A percentile compares a stretch with the other conserved stretches of the same genome.
phyloP scores from a whole-genome alignment of 2,888 invertebrate species.

The Cetonia aurata region DNA sequence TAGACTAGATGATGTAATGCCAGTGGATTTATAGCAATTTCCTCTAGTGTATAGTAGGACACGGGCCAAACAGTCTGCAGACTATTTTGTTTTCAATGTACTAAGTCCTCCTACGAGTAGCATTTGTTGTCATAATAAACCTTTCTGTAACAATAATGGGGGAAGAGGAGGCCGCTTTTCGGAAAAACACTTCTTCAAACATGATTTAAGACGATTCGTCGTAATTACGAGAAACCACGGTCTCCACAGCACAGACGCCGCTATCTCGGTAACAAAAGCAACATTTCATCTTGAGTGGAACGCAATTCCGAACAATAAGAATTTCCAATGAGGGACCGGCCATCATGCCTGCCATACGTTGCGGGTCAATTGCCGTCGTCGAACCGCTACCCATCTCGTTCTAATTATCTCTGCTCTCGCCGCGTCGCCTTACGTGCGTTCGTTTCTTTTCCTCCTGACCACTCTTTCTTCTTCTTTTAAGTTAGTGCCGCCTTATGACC shows the following conservation, averaged over 20 bases:
- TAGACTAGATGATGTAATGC: no score
- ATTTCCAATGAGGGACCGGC: slow-evolving; percentile 48
- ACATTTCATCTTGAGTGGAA: slow-evolving; percentile 41
- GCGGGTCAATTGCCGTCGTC: slow-evolving; percentile 46
- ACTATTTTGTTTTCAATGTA: no score
- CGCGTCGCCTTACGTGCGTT: slow-evolving; percentile 8
- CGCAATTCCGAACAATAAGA: slow-evolving; percentile 46
- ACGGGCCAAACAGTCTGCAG: no score
- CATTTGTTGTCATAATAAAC: no score
- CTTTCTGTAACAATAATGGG: no score
- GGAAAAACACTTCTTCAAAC: slow-evolving; percentile 4
- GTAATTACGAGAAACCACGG: slow-evolving; percentile 25
- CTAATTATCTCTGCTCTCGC: slow-evolving; percentile 31
- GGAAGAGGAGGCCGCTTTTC: background rate
- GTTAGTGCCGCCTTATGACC: slow-evolving; percentile 5
- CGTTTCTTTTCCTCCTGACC: slow-evolving; percentile 12
- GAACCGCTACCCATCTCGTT: slow-evolving; percentile 39
- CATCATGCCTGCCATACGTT: slow-evolving; percentile 47
- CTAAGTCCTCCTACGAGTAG: no score
- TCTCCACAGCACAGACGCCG: slow-evolving; percentile 8
- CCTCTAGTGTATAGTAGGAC: no score
- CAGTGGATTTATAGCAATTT: no score
- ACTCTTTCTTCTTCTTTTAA: slow-evolving; percentile 16
- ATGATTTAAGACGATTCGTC: slow-evolving; percentile 12
- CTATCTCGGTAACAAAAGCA: slow-evolving; percentile 31